These are phyloP conservation scores for Apteryx owenii DNA, from an alignment of 2,113 vertebrate species.

Conservation along the genomic window DNA sequence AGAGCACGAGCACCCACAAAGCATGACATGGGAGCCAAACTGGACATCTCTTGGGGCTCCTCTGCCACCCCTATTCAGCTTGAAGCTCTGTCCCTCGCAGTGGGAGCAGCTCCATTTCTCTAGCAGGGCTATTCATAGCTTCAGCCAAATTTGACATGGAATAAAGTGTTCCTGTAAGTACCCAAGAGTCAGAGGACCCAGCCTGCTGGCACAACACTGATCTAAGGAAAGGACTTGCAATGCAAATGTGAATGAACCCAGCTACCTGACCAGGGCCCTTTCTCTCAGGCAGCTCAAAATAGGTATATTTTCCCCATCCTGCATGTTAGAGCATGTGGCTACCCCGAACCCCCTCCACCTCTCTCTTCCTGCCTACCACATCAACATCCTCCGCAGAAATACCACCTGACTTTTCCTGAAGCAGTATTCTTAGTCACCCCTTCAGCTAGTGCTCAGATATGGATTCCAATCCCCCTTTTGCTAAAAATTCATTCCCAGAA, in stretches of 20 bases:
- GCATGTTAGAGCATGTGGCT: neutral
- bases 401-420: neutral
- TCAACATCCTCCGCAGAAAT: neutral
- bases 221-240: neutral
- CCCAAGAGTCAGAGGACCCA: neutral
- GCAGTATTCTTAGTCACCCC: neutral
- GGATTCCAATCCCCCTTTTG: neutral
- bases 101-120: neutral
- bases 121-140: neutral
- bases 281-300: neutral
- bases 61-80: neutral
- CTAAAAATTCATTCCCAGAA: neutral
- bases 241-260: neutral
- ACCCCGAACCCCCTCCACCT: neutral
- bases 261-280: neutral
- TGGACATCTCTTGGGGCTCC: neutral
- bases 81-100: neutral
- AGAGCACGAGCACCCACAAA: neutral
- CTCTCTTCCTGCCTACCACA: neutral
- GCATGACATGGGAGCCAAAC: fast-evolving
- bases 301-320: neutral
- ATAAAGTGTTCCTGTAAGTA: neutral
- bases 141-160: neutral
- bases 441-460: neutral
- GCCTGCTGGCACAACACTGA: neutral